phyloP scores from a whole-genome alignment of 1,140 invertebrate genomes.

The Pseudomyrmex flavicornis region DNA sequence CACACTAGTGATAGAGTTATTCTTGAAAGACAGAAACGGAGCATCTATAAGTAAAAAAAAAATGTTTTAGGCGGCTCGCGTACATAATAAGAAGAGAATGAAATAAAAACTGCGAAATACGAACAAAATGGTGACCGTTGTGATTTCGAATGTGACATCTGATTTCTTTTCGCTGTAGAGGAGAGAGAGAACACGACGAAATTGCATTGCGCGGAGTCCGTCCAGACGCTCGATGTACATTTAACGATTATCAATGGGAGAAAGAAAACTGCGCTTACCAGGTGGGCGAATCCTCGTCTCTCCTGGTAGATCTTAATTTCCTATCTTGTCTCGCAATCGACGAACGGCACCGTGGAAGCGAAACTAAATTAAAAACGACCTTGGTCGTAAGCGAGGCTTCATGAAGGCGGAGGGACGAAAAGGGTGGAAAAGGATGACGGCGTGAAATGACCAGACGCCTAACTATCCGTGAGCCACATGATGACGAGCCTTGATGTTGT shows the following conservation, averaged over 20 bases:
- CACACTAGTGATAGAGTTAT: not conserved
- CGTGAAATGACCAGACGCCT: conserved; percentile 38
- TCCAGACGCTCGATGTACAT: too few species aligned
- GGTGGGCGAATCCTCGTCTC: not conserved
- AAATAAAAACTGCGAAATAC: too few species aligned
- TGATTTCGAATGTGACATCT: too few species aligned
- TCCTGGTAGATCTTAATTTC: not conserved
- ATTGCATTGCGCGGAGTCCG: too few species aligned
- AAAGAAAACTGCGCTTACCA: conserved; percentile 31
- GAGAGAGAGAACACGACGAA: not conserved
- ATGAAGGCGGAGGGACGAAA: conserved; percentile 40
- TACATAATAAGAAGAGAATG: too few species aligned
- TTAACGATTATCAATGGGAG: not conserved
- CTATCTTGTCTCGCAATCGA: not conserved
- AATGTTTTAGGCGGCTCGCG: too few species aligned
- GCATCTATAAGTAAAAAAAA: not conserved
- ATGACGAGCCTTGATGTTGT: conserved; percentile 30
- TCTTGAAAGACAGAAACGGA: not conserved
- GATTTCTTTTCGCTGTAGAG: not conserved
- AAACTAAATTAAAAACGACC: conserved; percentile 57
- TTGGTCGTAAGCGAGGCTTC: conserved; percentile 45
- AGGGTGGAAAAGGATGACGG: conserved; percentile 31
- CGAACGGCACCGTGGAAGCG: not conserved
- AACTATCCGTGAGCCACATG: conserved; percentile 72
- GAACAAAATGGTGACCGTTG: too few species aligned